Evolutionary conservation across 1,140 invertebrate species (phyloP), one percentile per base, ranked within the genome.

Genomic region (Bombyx mandarina): DNA sequence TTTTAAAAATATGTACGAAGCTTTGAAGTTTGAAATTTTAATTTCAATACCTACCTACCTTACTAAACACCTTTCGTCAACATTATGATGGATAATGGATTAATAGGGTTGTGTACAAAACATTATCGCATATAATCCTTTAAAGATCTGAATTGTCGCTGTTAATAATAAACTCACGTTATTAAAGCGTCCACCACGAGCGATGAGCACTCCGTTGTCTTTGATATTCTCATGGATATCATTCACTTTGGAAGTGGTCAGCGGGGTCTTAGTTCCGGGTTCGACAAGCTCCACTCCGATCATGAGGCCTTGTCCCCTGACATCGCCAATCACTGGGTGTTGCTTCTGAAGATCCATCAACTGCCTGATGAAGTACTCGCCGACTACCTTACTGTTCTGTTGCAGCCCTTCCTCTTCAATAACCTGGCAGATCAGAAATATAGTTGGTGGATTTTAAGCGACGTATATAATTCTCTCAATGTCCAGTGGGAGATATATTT

Each of bases 241-340:
- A 0, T 88, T 72, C 7, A 98, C 89, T 58, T 92, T 89, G 7
- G 90, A 85, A 0, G 77, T 64, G 7, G 86, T 66, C 6, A 99
- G 77, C 0, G 96, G 93, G 45, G 88, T 82, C 57, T 90, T 93
- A 0, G 90, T 92, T 55, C 91, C 89, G 49, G 96, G 91, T 8
- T 86, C 79, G 0, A 98, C 94, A 54, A 98, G 80, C 81, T 99
- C 97, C 1, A 99, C 75, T 0, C 97, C 98, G 65, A 99, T 93
- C 97, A 99, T 99, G n/a, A 99, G 86, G 0, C 98, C 98, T 88
- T 98, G 98, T 5, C 98, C 98, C 54, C 98, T 88, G 0, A 99
- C 96, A 88, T 99, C 98, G 8, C 98, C 97, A 18, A 99, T 91
- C 42, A 94, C 85, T 1, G 90, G 80, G 70, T 93, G 93, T 63